Base-by-base conservation (phyloP, 2,888 invertebrate species). In the Polyommatus icarus region DNA sequence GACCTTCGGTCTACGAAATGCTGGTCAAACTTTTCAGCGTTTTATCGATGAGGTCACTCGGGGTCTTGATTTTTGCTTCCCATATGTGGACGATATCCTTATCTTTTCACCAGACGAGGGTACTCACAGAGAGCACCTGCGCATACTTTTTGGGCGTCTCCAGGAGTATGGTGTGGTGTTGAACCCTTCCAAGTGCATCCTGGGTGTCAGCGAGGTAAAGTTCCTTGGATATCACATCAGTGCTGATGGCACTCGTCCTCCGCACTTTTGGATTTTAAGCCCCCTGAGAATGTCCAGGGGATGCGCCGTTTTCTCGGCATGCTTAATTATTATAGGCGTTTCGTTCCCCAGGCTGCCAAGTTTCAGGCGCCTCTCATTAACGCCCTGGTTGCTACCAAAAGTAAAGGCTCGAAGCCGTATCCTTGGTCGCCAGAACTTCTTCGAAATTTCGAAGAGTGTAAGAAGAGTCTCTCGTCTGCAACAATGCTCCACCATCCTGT, bases 241-340 rank as follows among this genome's bases (percentile, higher is more conserved):
- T 3, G 71, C 76, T 12, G 77, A 75, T 7, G 80, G 82, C n/a
- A 82, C 76, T 54, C 78, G 57, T 5, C 77, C 67, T 8, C 67
- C 15, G 24, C 67, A 20, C 24, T 12, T 6, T 15, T 29, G 8
- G 67, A 24, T 61, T 67, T 67, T 24, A 24, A 29, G 24, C 67
- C 20, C 67, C 67, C 24, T 24, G 78, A 54, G n/a, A 83, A 79
- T 0, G 78, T 82, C 0, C 79, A 79, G n/a, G 79, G 81, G 8
- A 75, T 83, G 0, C 50, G 82, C 3, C 20, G 82, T 1, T 84
- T 84, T 46, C 72, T 83, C 0, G 84, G 83, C 0, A 83, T 83
- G 82, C 0, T 81, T 0, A 84, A 83, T n/a, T 83, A 81, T 76
- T 84, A 83, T 29, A 76, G 83, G 0, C 77, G 80, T 32, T 83